Evolutionary conservation across 2,113 vertebrate species (phyloP).

Genomic region (Bombycilla garrulus): DNA sequence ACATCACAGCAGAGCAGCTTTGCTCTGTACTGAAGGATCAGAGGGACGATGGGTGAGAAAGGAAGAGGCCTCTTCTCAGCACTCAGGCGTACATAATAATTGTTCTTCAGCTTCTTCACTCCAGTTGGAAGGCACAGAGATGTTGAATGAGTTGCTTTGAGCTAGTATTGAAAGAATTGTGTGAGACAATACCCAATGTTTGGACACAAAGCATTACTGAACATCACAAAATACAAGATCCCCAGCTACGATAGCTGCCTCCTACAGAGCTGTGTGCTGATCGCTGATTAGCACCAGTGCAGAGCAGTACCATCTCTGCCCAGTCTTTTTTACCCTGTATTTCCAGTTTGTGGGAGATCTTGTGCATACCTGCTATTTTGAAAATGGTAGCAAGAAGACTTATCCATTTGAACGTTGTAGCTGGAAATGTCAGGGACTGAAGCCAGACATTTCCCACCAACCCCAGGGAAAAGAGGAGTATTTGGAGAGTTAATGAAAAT

Average conservation of each 20-base stretch:
- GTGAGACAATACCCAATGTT: background rate
- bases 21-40: slow-evolving; percentile 1
- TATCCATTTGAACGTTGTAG: background rate
- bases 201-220: background rate
- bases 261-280: background rate
- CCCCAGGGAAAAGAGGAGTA: background rate
- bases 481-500: background rate
- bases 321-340: background rate
- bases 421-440: background rate
- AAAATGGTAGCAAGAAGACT: background rate
- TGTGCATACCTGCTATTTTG: background rate
- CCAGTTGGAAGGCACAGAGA: background rate
- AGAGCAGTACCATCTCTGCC: background rate
- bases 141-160: background rate
- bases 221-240: background rate
- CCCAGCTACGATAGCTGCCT: background rate
- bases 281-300: background rate
- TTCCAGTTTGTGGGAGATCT: background rate
- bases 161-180: background rate
- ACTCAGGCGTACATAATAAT: background rate
- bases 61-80: background rate
- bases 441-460: background rate
- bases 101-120: background rate
- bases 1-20: slow-evolving; percentile 38
- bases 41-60: background rate